Percentiles rank a stretch among this genome's conserved stretches.
Evolutionary conservation across 2,797 vertebrate genomes (phyloP).

Genomic region (Thamnophis elegans): DNA sequence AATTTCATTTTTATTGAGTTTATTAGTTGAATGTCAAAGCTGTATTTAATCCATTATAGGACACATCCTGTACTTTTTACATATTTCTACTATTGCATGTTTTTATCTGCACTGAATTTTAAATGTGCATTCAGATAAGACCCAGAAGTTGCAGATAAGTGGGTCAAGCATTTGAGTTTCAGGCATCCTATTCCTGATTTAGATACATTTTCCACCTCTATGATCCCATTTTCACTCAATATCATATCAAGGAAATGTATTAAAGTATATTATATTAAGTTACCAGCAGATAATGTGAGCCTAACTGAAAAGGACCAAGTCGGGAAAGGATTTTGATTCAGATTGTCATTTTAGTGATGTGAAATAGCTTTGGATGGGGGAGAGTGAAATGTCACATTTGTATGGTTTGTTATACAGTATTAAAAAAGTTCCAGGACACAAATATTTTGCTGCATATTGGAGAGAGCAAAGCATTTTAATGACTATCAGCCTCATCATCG

Average conservation of each 20-base stretch:
- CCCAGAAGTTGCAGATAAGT: background rate
- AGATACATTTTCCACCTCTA: background rate
- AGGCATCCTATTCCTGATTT: background rate
- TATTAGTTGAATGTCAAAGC: background rate
- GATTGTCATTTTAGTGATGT: background rate
- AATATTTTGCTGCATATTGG: background rate
- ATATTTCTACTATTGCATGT: background rate
- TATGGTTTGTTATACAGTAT: background rate
- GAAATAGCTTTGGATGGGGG: background rate
- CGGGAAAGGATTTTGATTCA: background rate
- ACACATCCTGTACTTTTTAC: background rate
- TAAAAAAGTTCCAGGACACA: background rate
- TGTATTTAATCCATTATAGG: background rate
- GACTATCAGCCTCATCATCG: background rate
- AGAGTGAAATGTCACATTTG: background rate
- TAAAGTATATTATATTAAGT: background rate
- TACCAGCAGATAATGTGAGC: background rate
- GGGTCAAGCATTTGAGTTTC: background rate
- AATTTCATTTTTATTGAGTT: background rate
- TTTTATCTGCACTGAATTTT: background rate
- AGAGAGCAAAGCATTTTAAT: background rate
- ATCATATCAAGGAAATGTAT: background rate
- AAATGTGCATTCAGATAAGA: background rate
- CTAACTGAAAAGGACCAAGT: background rate
- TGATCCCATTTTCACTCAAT: background rate